These are phyloP conservation scores for Malaclemys terrapin DNA, from an alignment of 2,113 vertebrate genomes.

Conservation along the genomic window DNA sequence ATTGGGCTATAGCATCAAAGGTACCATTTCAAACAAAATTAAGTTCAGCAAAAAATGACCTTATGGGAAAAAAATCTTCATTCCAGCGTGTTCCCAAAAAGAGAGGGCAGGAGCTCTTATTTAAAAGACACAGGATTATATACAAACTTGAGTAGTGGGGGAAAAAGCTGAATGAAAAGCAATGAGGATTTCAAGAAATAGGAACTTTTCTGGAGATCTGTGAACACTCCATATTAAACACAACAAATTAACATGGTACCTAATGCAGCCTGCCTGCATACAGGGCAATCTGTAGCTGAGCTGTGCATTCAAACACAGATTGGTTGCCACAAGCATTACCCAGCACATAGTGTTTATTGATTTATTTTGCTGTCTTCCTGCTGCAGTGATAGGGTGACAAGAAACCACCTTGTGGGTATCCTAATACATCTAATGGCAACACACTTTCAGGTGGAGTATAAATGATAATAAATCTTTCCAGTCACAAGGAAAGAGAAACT, in stretches of 20 bases:
- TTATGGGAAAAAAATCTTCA: not conserved
- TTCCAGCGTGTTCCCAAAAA: not conserved
- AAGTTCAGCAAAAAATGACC: not conserved
- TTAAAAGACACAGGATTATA: not conserved
- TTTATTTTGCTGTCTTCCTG: slow-evolving; percentile 74
- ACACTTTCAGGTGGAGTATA: slow-evolving; percentile 73
- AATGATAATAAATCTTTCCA: slow-evolving; percentile 67
- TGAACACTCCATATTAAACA: not conserved
- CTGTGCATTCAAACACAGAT: slow-evolving; percentile 50
- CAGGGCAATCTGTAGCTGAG: slow-evolving; percentile 3
- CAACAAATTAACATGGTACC: not conserved
- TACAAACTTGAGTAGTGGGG: not conserved
- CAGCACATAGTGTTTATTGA: slow-evolving; percentile 70
- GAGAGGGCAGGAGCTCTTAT: not conserved
- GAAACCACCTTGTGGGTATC: slow-evolving; percentile 69
- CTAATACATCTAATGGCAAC: slow-evolving; percentile 73
- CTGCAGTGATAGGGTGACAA: slow-evolving; percentile 69
- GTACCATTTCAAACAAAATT: slow-evolving; percentile 3
- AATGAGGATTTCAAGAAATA: not conserved
- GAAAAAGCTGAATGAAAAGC: not conserved
- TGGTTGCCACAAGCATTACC: slow-evolving; percentile 63
- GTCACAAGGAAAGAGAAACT: slow-evolving; percentile 42
- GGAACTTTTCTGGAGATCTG: slow-evolving; percentile 3
- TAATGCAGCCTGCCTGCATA: not conserved
- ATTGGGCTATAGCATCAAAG: not conserved